Conservation (phyloP, 2,797 vertebrate genomes). For the Coregonus ussuriensis region DNA sequence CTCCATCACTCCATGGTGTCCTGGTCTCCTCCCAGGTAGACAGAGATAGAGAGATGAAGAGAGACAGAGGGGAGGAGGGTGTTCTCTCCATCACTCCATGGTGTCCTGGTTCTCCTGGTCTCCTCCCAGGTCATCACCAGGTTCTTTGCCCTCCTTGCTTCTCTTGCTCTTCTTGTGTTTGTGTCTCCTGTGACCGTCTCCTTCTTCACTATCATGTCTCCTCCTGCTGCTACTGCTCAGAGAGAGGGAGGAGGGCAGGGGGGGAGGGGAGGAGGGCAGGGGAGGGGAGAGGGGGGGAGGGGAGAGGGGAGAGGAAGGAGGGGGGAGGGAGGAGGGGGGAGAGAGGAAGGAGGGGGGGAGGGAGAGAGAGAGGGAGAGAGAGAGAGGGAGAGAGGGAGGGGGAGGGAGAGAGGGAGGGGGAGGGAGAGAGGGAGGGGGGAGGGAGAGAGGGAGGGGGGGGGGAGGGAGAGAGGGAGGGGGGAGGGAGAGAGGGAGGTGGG, state of each 20-base stretch:
- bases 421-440: background rate
- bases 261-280: slow-evolving; percentile 8
- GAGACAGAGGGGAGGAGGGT: too few species aligned
- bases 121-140: slow-evolving; percentile 83
- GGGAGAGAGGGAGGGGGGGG: background rate
- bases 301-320: background rate
- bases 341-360: background rate
- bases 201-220: slow-evolving; percentile 95
- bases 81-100: too few species aligned
- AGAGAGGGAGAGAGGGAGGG: background rate
- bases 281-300: background rate
- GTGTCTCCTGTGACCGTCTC: slow-evolving; percentile 95
- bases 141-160: slow-evolving; percentile 97
- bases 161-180: slow-evolving; percentile 99
- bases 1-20: too few species aligned
- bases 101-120: too few species aligned
- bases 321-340: background rate
- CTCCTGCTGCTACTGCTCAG: slow-evolving; percentile 90
- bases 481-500: too few species aligned
- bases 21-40: too few species aligned
- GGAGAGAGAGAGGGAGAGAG: too few species aligned
- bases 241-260: too few species aligned
- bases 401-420: rapidly evolving
- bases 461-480: rapidly evolving
- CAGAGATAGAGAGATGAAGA: too few species aligned